These are phyloP conservation scores for Microtus richardsoni DNA, from an alignment of 2,113 vertebrate species.

Conservation along the genomic window DNA sequence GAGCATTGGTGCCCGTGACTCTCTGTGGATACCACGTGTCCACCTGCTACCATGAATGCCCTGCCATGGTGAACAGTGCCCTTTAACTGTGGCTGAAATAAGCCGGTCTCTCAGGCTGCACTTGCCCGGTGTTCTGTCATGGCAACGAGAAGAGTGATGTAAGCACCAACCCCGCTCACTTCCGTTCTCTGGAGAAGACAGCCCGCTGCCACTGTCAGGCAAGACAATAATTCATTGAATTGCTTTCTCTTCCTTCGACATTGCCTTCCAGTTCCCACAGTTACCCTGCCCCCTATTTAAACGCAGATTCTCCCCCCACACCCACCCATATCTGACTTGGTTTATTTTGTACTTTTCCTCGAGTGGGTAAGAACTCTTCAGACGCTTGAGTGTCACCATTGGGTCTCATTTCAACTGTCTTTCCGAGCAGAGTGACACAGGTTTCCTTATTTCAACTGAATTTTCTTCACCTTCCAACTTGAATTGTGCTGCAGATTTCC, in stretches of 20 bases:
- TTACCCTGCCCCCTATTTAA: neutral
- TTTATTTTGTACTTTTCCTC: neutral
- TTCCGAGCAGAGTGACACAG: neutral
- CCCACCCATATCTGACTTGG: neutral
- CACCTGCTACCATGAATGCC: neutral
- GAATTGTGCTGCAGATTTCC: neutral
- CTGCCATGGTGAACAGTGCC: too few relatives aligned
- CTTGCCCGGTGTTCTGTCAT: accelerated
- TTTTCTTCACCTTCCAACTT: neutral
- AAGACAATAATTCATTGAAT: neutral
- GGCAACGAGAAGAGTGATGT: neutral
- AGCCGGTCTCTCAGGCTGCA: neutral
- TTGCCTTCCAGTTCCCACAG: neutral
- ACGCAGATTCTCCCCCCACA: neutral
- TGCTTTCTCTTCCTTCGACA: neutral
- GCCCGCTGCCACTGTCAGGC: neutral
- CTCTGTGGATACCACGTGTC: neutral
- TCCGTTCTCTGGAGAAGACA: neutral
- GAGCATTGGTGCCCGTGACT: neutral
- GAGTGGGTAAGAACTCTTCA: neutral
- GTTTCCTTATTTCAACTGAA: neutral
- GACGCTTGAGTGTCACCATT: neutral
- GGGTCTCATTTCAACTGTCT: neutral
- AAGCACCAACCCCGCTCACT: neutral
- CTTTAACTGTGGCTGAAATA: neutral